A percentile compares a stretch with the other conserved stretches of the same genome.
Evolutionary conservation across 1,140 invertebrate species (phyloP).

Genomic region (Contarinia nasturtii): DNA sequence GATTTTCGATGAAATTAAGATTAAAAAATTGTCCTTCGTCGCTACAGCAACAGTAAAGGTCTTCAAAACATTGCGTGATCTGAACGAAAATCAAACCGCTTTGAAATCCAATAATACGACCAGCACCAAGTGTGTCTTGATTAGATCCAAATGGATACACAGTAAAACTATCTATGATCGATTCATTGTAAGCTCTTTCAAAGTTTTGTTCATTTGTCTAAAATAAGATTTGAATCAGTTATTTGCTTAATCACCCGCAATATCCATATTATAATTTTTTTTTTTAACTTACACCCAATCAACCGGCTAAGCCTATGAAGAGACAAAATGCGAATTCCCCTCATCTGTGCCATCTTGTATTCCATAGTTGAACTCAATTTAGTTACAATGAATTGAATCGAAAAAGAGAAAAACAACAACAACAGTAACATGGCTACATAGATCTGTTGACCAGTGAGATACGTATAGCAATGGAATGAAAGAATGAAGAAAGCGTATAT

Average conservation of each 20-base stretch:
- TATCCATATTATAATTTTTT: background rate
- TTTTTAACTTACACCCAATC: no score
- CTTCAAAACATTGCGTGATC: background rate
- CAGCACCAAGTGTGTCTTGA: background rate
- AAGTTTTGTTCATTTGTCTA: background rate
- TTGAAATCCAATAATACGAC: background rate
- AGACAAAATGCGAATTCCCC: no score
- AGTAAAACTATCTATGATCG: background rate
- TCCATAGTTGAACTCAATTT: no score
- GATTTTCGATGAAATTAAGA: constrained; percentile 31
- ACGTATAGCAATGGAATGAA: no score
- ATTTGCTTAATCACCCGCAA: background rate
- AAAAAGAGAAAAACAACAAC: no score
- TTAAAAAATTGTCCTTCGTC: constrained; percentile 11
- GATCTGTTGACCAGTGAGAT: no score
- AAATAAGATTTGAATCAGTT: background rate
- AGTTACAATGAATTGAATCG: no score
- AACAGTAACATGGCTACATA: no score
- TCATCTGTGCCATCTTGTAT: no score
- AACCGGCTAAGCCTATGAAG: no score
- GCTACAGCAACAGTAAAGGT: constrained; percentile 9
- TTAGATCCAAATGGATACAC: background rate
- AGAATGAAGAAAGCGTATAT: no score
- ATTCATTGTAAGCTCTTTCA: background rate
- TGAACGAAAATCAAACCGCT: background rate